phyloP scores from a whole-genome alignment of 1,140 invertebrate species.

The Temnothorax nylanderi region DNA sequence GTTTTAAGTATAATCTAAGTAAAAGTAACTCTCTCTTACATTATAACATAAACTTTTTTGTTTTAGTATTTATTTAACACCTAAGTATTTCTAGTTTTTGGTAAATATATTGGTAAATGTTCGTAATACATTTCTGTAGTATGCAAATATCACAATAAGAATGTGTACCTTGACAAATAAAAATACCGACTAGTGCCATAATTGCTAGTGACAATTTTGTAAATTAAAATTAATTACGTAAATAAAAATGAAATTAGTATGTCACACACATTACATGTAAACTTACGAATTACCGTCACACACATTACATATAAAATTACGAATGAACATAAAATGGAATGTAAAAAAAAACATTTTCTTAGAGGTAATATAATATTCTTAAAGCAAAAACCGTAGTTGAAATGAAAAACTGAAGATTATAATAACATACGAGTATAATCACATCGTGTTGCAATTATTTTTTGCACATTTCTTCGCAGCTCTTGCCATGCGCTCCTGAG shows the following conservation, averaged over 20 bases:
- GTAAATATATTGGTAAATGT: neutral
- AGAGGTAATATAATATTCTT: neutral
- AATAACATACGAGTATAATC: neutral
- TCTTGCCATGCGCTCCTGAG: neutral
- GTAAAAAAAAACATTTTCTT: neutral
- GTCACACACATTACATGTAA: neutral
- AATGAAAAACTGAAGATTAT: neutral
- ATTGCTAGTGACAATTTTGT: neutral
- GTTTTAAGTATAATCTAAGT: neutral
- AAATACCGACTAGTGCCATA: neutral
- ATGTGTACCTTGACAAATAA: neutral
- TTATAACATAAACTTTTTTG: neutral
- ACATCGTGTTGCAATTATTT: neutral
- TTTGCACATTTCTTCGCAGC: neutral
- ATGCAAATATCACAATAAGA: neutral
- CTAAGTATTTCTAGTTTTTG: neutral
- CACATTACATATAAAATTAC: neutral
- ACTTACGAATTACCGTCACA: neutral
- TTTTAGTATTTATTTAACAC: neutral
- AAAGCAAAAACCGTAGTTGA: neutral
- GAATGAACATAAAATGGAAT: neutral
- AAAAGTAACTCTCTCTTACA: neutral
- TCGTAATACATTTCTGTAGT: neutral
- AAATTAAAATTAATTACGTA: neutral
- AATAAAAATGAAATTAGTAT: neutral